phyloP scores from a whole-genome alignment of 2,888 invertebrate genomes.

The Carcina quercana region DNA sequence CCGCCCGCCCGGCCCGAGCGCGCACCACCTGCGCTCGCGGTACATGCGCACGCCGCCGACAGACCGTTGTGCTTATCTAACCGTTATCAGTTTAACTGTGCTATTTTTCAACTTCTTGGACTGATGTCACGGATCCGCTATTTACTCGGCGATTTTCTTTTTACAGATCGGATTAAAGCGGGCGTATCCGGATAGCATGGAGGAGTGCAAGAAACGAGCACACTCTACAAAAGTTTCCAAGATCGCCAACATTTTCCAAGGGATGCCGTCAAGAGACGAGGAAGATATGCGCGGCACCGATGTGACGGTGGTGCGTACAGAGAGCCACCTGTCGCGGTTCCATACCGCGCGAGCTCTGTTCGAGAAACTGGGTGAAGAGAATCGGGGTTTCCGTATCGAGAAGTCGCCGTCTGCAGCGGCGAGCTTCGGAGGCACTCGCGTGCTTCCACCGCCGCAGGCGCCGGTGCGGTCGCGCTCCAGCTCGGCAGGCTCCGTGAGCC shows the following conservation, averaged over 20 bases:
- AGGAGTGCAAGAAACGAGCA: slow-evolving; percentile 78
- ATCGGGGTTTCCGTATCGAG: slow-evolving; percentile 75
- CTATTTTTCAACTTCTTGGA: too few relatives aligned
- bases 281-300: slow-evolving; percentile 69
- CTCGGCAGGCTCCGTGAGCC: slow-evolving; percentile 79
- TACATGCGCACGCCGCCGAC: neutral
- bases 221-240: slow-evolving; percentile 89
- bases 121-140: slow-evolving; percentile 26
- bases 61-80: slow-evolving; percentile 51
- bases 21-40: slow-evolving; percentile 27
- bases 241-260: slow-evolving; percentile 93
- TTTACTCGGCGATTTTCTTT: slow-evolving; percentile 39
- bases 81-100: slow-evolving; percentile 43
- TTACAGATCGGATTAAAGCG: slow-evolving; percentile 68
- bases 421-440: slow-evolving; percentile 72
- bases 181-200: slow-evolving; percentile 74
- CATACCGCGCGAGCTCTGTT: slow-evolving; percentile 94
- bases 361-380: slow-evolving; percentile 89
- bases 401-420: slow-evolving; percentile 73
- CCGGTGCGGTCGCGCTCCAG: slow-evolving; percentile 77
- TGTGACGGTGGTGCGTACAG: slow-evolving; percentile 87
- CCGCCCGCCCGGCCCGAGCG: slow-evolving; percentile 43
- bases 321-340: slow-evolving; percentile 92
- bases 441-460: slow-evolving; percentile 66
- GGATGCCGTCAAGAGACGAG: slow-evolving; percentile 76